phyloP scores from a whole-genome alignment of 2,113 vertebrate species.

The Turnix velox region DNA sequence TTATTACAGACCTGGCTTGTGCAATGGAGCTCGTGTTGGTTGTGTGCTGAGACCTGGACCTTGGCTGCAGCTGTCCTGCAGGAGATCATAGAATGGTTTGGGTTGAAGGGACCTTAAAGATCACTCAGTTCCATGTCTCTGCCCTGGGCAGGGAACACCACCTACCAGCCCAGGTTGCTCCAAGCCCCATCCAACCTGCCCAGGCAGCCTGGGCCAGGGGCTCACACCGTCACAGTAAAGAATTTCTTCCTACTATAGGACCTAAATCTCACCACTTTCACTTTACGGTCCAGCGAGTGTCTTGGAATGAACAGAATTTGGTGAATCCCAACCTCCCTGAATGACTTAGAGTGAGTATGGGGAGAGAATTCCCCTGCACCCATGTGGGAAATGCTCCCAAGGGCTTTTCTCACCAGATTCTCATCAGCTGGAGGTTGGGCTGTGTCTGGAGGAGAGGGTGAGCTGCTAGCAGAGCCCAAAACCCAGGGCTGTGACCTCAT shows the following conservation, averaged over 20 bases:
- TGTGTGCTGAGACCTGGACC: not conserved
- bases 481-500: not conserved
- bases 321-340: rapidly evolving
- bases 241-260: not conserved
- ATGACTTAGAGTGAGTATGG: rapidly evolving
- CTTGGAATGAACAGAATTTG: rapidly evolving
- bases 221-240: not conserved
- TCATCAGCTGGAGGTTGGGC: not conserved
- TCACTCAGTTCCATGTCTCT: not conserved
- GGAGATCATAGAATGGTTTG: not conserved
- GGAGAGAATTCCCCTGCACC: too few species aligned
- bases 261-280: not conserved
- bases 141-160: not conserved
- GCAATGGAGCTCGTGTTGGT: rapidly evolving
- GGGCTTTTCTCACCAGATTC: not conserved
- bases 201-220: not conserved
- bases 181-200: not conserved
- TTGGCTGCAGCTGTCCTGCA: not conserved
- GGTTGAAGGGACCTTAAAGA: not conserved
- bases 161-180: not conserved
- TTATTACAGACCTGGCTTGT: not conserved
- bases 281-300: rapidly evolving
- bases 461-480: rapidly evolving
- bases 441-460: not conserved
- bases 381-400: not conserved